Evolutionary conservation across 2,797 vertebrate genomes (phyloP).

Genomic region (Chelidonichthys spinosus): DNA sequence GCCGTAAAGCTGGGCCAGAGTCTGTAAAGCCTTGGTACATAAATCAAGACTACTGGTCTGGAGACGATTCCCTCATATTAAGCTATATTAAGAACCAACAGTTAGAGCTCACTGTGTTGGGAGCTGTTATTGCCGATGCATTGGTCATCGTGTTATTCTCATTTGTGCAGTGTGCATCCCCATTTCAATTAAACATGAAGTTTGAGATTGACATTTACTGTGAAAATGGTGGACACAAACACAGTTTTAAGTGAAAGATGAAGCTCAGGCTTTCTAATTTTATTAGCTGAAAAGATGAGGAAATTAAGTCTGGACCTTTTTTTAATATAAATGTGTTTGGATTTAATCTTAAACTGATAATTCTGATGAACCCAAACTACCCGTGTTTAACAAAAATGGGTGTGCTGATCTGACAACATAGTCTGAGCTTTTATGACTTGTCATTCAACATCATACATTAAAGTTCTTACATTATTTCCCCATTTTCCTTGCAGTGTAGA

Average conservation of each 20-base stretch:
- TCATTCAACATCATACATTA: neutral
- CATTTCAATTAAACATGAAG: constrained; percentile 2
- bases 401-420: neutral
- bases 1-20: neutral
- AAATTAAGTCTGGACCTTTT: neutral
- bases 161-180: constrained; percentile 17
- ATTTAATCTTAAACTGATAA: neutral
- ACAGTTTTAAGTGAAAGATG: neutral
- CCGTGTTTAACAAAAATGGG: neutral
- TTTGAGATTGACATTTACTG: constrained; percentile 7
- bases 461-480: neutral
- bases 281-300: neutral
- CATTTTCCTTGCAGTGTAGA: neutral
- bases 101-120: constrained; percentile 23
- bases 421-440: neutral
- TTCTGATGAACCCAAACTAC: neutral
- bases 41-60: constrained; percentile 11
- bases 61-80: constrained; percentile 24
- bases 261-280: neutral
- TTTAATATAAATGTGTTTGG: neutral
- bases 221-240: neutral
- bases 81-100: constrained; percentile 21
- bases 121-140: constrained; percentile 7
- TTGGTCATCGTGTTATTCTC: constrained; percentile 13
- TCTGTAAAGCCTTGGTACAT: constrained; percentile 15